A percentile compares a stretch with the other conserved stretches of the same genome.
phyloP scores from a whole-genome alignment of 2,888 invertebrate species.

The Cistogaster globosa region DNA sequence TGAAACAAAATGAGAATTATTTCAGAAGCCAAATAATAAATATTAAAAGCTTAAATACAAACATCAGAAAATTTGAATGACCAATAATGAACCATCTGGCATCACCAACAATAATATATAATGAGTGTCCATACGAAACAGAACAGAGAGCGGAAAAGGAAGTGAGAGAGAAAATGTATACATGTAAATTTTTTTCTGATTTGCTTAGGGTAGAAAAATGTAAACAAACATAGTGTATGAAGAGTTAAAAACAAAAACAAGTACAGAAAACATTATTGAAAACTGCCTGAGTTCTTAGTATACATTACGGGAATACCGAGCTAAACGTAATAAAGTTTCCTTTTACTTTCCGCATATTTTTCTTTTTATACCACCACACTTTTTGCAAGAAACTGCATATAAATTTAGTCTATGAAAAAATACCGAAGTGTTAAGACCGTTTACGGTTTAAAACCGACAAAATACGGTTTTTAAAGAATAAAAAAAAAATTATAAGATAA shows the following conservation, averaged over 20 bases:
- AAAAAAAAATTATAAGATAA: slow-evolving; percentile 64
- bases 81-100: slow-evolving; percentile 17
- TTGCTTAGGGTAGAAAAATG: slow-evolving; percentile 29
- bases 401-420: slow-evolving; percentile 79
- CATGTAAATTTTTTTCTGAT: no score
- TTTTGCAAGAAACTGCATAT: slow-evolving; percentile 58
- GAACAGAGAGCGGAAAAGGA: not conserved
- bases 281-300: slow-evolving; percentile 38
- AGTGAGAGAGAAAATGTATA: not conserved
- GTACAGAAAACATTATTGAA: not conserved
- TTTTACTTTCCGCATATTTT: slow-evolving; percentile 48
- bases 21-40: no score
- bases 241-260: slow-evolving; percentile 3
- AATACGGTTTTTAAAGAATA: slow-evolving; percentile 20
- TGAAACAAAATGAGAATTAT: no score
- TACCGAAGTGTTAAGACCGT: slow-evolving; percentile 75
- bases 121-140: not conserved
- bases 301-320: slow-evolving; percentile 56
- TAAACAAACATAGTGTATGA: slow-evolving; percentile 50
- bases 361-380: slow-evolving; percentile 11
- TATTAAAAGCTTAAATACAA: no score
- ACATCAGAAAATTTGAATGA: no score
- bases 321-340: slow-evolving; percentile 67
- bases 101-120: not conserved
- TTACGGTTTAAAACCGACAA: slow-evolving; percentile 75